A percentile compares a stretch with the other conserved stretches of the same genome.
Evolutionary conservation across 2,797 vertebrate genomes (phyloP).

Genomic region (Microctenopoma lineatum): DNA sequence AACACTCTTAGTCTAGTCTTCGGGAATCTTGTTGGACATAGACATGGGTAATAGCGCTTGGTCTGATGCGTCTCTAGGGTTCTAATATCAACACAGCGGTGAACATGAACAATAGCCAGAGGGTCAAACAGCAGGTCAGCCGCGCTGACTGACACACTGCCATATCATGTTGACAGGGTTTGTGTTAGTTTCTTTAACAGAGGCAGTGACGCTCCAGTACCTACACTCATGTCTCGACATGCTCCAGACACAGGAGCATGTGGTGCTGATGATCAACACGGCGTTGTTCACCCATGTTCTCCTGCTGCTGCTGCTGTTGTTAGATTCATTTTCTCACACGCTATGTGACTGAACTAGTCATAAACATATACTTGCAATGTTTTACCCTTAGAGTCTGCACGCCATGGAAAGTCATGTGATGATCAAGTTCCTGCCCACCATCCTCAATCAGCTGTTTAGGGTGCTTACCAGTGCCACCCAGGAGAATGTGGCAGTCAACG

Average conservation of each 20-base stretch:
- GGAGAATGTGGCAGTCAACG: slow-evolving; percentile 96
- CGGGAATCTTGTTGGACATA: slow-evolving; percentile 31
- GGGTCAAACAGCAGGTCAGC: slow-evolving; percentile 64
- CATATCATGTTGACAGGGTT: slow-evolving; percentile 60
- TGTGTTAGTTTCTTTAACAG: slow-evolving; percentile 42
- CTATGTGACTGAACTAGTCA: background rate
- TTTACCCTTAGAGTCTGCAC: slow-evolving; percentile 89
- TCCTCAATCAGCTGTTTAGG: slow-evolving; percentile 94
- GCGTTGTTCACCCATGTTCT: slow-evolving; percentile 26
- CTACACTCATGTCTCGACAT: slow-evolving; percentile 11
- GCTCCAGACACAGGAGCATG: slow-evolving; percentile 30
- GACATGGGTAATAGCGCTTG: slow-evolving; percentile 46
- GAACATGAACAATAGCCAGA: slow-evolving; percentile 67
- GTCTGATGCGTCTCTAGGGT: slow-evolving; percentile 45
- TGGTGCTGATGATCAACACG: slow-evolving; percentile 31
- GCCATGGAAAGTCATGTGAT: slow-evolving; percentile 98
- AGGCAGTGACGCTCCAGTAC: slow-evolving; percentile 17
- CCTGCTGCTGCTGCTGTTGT: slow-evolving; percentile 21
- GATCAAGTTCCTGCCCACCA: slow-evolving; percentile 97
- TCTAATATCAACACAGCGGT: slow-evolving; percentile 67
- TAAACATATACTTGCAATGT: slow-evolving; percentile 1
- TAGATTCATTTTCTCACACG: slow-evolving; percentile 21
- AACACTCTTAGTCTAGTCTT: slow-evolving; percentile 6
- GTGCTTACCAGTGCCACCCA: slow-evolving; percentile 93
- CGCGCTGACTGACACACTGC: slow-evolving; percentile 41